Conservation (phyloP, 2,888 invertebrate species). For the Microdon myrmicae region DNA sequence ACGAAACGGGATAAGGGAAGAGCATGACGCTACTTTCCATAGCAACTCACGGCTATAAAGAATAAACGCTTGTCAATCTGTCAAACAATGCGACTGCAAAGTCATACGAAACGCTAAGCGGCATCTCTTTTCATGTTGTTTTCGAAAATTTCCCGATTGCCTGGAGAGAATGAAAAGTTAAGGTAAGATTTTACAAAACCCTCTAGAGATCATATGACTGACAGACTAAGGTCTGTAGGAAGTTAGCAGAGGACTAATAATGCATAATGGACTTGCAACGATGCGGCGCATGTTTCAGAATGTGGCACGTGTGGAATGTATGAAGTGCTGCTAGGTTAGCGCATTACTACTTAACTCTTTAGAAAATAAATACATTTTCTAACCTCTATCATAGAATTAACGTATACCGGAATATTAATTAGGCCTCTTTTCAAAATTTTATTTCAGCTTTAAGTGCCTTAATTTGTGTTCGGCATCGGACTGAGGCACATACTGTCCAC, state of each 20-base stretch:
- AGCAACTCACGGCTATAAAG: conserved; percentile 36
- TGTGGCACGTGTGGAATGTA: conserved; percentile 29
- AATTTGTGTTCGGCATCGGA: too few relatives aligned
- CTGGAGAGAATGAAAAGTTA: too few relatives aligned
- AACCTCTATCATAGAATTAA: too few relatives aligned
- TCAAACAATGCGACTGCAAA: conserved; percentile 48
- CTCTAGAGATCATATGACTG: too few relatives aligned
- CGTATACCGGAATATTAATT: not conserved
- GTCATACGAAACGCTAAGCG: conserved; percentile 37
- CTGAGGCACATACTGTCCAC: too few relatives aligned
- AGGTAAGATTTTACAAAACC: too few relatives aligned
- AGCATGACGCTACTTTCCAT: conserved; percentile 1
- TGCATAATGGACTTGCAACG: too few relatives aligned
- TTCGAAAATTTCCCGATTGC: too few relatives aligned
- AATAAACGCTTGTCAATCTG: conserved; percentile 50
- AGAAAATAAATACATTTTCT: conserved; percentile 4
- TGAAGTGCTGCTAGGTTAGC: conserved; percentile 20
- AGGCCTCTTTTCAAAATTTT: too few relatives aligned
- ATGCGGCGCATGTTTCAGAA: too few relatives aligned
- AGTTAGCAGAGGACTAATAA: too few relatives aligned
- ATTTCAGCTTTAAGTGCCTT: conserved; percentile 16
- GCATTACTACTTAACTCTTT: conserved; percentile 20
- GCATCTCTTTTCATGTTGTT: conserved; percentile 38
- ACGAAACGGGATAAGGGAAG: conserved; percentile 17
- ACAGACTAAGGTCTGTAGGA: too few relatives aligned